Base-by-base conservation (phyloP, 2,888 invertebrate species). In the Elmis aenea region DNA sequence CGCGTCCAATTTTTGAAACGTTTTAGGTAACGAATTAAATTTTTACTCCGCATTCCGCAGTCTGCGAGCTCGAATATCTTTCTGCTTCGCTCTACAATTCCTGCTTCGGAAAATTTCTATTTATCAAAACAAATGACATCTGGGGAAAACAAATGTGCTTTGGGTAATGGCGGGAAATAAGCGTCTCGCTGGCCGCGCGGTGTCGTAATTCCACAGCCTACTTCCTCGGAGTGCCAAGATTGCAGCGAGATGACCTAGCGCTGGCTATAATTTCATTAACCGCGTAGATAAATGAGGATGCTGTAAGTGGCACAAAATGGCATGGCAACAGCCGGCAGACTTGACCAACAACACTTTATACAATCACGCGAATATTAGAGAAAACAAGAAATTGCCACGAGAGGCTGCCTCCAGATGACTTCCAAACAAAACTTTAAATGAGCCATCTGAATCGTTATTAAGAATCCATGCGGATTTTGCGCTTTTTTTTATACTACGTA, bases 221-320 rank as follows among this genome's bases (percentile, higher is more conserved):
- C 52, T 52, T 55, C 51, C 51, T 46, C 44, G 39, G 38, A 51
- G 42, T 48, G 54, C 54, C 49, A 55, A 59, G 59, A 61, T 59
- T 59, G 57, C 54, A 54, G 51, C 42, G 50, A 52, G 60, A 65
- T 62, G 63, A 62, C 61, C 62, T 52, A 59, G 57, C 59, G 50
- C 59, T 54, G 59, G 67, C 70, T 68, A 73, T 73, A 73, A 73
- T 73, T 73, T 73, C 72, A 73, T 73, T 73, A 73, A 69, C 68
- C 61, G 65, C 48, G 58, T 62, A 69, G 71, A 74, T 71, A 73
- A 74, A 74, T 72, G 73, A 69, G 69, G 63, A 46, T 44, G 52
- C 56, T 58, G 57, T 60, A 59, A 54, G 55, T 51, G 54, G 51
- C 45, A 59, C 48, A 39, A 45, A 45, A 48, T 48, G 48, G 42